Conservation (phyloP, 2,888 invertebrate species). For the Buathra laborator region DNA sequence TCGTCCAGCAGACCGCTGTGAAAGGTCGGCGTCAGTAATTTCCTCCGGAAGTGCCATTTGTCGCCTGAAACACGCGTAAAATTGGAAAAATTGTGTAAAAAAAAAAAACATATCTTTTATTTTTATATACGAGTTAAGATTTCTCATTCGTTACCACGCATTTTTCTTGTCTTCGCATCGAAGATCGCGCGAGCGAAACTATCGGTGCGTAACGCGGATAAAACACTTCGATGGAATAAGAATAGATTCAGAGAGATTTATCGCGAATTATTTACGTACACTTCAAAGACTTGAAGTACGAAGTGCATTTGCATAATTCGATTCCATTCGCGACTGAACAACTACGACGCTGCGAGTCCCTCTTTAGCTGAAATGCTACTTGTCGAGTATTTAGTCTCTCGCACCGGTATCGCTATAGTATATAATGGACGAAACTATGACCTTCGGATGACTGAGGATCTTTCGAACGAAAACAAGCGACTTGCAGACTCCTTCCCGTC, state of each 20-base stretch:
- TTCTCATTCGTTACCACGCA: background rate
- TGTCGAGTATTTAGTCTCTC: background rate
- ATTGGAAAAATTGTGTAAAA: background rate
- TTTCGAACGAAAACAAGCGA: slow-evolving; percentile 9
- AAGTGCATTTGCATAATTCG: slow-evolving; percentile 43
- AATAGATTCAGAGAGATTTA: background rate
- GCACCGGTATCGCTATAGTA: background rate
- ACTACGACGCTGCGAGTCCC: background rate
- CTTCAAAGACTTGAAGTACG: slow-evolving; percentile 4
- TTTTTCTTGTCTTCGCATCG: background rate
- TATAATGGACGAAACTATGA: too few species aligned
- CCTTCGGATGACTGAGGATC: slow-evolving; percentile 4
- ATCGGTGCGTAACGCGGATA: background rate
- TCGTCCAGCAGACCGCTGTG: slow-evolving; percentile 80
- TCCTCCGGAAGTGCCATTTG: slow-evolving; percentile 81
- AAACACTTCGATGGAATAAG: slow-evolving; percentile 20
- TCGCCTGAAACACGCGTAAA: slow-evolving; percentile 72
- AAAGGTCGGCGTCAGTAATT: slow-evolving; percentile 82
- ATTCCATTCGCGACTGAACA: slow-evolving; percentile 21
- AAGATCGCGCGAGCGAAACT: background rate
- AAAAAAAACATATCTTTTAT: background rate
- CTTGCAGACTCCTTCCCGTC: background rate
- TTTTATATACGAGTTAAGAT: background rate
- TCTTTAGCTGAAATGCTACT: background rate
- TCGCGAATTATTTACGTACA: slow-evolving; percentile 1